Base-by-base conservation (phyloP, 2,113 vertebrate species). In the Tursiops truncatus region DNA sequence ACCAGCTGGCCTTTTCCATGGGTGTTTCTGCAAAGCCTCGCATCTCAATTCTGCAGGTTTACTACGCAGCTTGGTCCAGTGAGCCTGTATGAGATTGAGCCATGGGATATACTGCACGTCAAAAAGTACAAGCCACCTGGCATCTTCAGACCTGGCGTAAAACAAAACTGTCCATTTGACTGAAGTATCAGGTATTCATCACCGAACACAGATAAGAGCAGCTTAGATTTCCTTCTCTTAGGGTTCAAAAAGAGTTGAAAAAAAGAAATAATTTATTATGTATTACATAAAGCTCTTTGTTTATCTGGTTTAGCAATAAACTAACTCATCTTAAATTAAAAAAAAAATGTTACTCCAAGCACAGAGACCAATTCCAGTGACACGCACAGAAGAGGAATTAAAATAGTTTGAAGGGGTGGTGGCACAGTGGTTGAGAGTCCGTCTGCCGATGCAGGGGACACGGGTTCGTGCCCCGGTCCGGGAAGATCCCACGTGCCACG, bases 51-150 rank as follows among this genome's bases (percentile, higher is more conserved):
- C 50, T 80, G 33, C n/a, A 15, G 33, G 33, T 7, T 79, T 33
- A 58, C 50, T 13, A 36, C 0, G 2, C 53, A 5, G 33, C 53
- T 80, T 3, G 23, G 12, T 10, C 21, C 53, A 80, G 53, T 3
- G 33, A 58, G 13, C n/a, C 77, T 38, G 44, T 18, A n/a, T 5
- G 0, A 77, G 74, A 80, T n/a, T 8, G 9, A 62, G 25, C 41
- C 12, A 1, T 0, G 5, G 10, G 3, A 21, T 3, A 28, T 0
- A 62, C 41, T 2, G 1, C 2, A 5, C 8, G 14, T 38, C 56
- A 6, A 26, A 14, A 11, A 25, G n/a, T 60, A 14, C 44, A 7
- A 20, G 33, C 56, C 1, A 3, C 41, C 10, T 1, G 9, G 15
- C 12, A 3, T 12, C 81, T 26, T 26, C 50, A 18, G 31, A 44